phyloP scores from a whole-genome alignment of 2,113 vertebrate genomes.

The Chiloscyllium plagiosum region DNA sequence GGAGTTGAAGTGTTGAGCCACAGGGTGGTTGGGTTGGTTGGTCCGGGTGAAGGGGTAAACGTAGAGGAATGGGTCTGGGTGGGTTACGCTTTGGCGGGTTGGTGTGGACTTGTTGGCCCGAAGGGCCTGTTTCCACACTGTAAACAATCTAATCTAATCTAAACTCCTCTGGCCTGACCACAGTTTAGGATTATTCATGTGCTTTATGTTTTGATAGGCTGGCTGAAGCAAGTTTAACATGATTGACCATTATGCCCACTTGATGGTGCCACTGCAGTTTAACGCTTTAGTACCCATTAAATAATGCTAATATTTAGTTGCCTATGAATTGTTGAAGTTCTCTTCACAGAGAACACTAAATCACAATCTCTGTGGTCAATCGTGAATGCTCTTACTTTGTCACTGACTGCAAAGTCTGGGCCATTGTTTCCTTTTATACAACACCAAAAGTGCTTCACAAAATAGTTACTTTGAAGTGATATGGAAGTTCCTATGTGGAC shows the following conservation, averaged over 20 bases:
- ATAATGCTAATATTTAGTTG: background rate
- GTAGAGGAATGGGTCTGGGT: too few relatives aligned
- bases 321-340: background rate
- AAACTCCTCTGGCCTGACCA: background rate
- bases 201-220: background rate
- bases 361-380: background rate
- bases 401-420: background rate
- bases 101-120: too few relatives aligned
- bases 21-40: too few relatives aligned
- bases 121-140: too few relatives aligned
- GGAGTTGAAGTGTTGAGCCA: too few relatives aligned
- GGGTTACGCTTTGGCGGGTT: too few relatives aligned
- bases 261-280: background rate
- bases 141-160: too few relatives aligned
- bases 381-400: background rate
- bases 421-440: background rate
- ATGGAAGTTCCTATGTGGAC: background rate
- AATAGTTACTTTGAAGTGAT: background rate
- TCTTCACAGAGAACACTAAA: background rate
- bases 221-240: background rate
- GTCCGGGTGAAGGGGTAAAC: too few relatives aligned
- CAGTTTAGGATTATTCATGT: background rate
- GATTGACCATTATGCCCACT: background rate
- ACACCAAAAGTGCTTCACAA: background rate
- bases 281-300: background rate